phyloP scores from a whole-genome alignment of 1,140 invertebrate species.

The Drosophila lacteicornis region DNA sequence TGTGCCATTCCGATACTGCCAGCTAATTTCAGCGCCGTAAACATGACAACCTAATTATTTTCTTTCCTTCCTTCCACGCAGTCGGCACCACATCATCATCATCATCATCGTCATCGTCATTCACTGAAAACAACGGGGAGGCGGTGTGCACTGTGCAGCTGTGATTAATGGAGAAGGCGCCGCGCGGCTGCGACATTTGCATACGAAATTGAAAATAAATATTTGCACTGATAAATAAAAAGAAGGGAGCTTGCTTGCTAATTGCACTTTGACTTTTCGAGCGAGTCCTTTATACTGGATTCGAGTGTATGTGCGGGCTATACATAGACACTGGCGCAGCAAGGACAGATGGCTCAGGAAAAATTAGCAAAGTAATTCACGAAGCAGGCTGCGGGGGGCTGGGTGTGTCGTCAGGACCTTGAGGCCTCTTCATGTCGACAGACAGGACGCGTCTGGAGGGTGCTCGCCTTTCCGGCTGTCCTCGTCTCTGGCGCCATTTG shows the following conservation, averaged over 20 bases:
- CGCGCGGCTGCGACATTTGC: constrained; percentile 64
- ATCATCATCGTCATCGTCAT: no score
- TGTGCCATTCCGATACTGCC: constrained; percentile 69
- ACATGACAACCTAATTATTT: constrained; percentile 83
- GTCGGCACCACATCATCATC: constrained; percentile 14
- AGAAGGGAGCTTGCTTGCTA: constrained; percentile 49
- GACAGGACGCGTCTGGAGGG: constrained; percentile 32
- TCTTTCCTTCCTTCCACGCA: constrained; percentile 58
- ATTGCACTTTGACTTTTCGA: constrained; percentile 79
- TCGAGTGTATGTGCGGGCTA: constrained; percentile 10
- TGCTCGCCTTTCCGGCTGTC: constrained; percentile 20
- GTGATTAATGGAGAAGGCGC: constrained; percentile 63
- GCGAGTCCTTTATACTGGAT: constrained; percentile 19
- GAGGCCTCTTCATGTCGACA: constrained; percentile 44
- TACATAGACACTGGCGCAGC: constrained; percentile 21
- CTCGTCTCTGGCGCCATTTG: constrained; percentile 57
- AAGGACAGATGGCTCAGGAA: constrained; percentile 35
- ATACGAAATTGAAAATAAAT: constrained; percentile 82
- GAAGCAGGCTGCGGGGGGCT: constrained; percentile 44
- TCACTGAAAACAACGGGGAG: constrained; percentile 11
- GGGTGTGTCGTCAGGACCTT: constrained; percentile 36
- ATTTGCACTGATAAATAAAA: constrained; percentile 70
- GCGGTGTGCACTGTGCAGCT: constrained; percentile 4
- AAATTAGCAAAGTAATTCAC: constrained; percentile 71
- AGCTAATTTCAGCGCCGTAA: constrained; percentile 79